Evolutionary conservation across 2,113 vertebrate species (phyloP).

Genomic region (Sebastes schlegelii): DNA sequence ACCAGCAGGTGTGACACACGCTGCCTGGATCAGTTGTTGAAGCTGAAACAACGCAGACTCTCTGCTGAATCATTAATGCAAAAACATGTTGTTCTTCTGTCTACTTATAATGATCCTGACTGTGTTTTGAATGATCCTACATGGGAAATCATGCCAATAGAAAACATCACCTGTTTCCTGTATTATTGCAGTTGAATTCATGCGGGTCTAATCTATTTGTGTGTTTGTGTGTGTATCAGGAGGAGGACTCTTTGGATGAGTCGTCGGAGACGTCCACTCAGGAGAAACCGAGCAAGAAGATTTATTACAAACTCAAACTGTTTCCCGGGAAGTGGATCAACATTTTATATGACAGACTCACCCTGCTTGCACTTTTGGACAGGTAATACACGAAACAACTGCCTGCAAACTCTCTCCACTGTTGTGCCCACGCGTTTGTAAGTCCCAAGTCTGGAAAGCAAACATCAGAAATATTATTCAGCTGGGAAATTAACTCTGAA

Average conservation of each 20-base stretch:
- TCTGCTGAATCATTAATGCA: slow-evolving; percentile 37
- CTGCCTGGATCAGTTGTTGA: slow-evolving; percentile 7
- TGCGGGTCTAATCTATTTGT: slow-evolving; percentile 1
- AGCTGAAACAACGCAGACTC: slow-evolving; percentile 22
- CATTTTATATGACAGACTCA: slow-evolving; percentile 94
- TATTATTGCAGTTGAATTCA: background rate
- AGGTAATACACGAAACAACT: slow-evolving; percentile 81
- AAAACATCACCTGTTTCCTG: background rate
- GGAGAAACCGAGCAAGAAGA: slow-evolving; percentile 88
- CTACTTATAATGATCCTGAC: background rate
- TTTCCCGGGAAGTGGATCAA: slow-evolving; percentile 96
- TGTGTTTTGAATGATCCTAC: background rate
- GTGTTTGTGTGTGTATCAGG: slow-evolving; percentile 73
- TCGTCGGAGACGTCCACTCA: slow-evolving; percentile 90
- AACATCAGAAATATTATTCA: background rate
- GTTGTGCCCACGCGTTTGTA: background rate
- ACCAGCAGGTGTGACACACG: slow-evolving; percentile 11
- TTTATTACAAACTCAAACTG: slow-evolving; percentile 94
- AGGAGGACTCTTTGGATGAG: slow-evolving; percentile 88
- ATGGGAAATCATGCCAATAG: background rate
- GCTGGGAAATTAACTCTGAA: background rate
- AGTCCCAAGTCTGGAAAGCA: background rate
- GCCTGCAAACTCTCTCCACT: background rate
- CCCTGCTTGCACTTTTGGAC: slow-evolving; percentile 92
- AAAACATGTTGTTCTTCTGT: background rate